phyloP scores from a whole-genome alignment of 1,140 invertebrate species.

The Lepidurus arcticus region DNA sequence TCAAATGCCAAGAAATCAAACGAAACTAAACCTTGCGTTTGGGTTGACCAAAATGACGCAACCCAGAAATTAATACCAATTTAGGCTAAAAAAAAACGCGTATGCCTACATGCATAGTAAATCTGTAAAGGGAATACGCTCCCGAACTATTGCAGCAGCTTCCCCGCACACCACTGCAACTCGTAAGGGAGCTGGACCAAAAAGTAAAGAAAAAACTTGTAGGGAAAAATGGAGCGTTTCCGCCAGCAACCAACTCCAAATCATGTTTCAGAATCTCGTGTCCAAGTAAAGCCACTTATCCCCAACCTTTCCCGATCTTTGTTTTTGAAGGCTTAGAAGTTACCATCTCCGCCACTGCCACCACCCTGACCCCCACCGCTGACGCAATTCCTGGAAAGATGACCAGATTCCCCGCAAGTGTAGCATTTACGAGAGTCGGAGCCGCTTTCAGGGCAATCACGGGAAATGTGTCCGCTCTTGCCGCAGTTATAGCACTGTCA shows the following conservation, averaged over 20 bases:
- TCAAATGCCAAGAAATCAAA: background rate
- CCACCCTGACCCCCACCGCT: slow-evolving; percentile 32
- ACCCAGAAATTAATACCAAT: background rate
- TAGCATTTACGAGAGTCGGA: slow-evolving; percentile 51
- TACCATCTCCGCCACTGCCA: slow-evolving; percentile 34
- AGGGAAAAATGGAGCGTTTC: slow-evolving; percentile 9
- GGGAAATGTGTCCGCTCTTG: slow-evolving; percentile 57
- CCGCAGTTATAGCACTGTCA: slow-evolving; percentile 57
- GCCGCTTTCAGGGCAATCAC: slow-evolving; percentile 50
- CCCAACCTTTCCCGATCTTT: background rate
- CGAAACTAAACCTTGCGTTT: background rate
- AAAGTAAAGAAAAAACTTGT: background rate
- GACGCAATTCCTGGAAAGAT: slow-evolving; percentile 80
- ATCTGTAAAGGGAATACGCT: background rate
- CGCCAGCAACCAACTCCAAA: slow-evolving; percentile 2
- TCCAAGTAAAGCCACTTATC: background rate
- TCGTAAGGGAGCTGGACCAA: background rate
- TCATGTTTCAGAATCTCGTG: background rate
- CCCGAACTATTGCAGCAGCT: background rate
- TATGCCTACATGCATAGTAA: slow-evolving; percentile 3
- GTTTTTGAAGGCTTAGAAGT: background rate
- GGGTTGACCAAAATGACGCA: background rate
- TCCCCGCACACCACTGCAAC: background rate
- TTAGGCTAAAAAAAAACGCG: background rate
- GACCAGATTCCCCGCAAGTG: slow-evolving; percentile 78